phyloP scores from a whole-genome alignment of 2,888 invertebrate genomes.

The Norana najaformis region DNA sequence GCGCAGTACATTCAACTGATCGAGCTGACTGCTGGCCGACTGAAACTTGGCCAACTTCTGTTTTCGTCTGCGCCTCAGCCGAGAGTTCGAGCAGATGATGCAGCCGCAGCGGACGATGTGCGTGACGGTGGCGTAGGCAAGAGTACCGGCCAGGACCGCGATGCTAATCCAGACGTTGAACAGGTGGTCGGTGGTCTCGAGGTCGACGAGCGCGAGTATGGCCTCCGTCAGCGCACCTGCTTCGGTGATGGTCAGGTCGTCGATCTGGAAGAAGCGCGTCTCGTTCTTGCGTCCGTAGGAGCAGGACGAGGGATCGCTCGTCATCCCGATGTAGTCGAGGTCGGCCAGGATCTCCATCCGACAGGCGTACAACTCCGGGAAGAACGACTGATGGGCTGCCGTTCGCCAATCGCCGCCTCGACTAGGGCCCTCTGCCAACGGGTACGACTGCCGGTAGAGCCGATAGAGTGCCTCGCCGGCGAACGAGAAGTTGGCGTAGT shows the following conservation, averaged over 20 bases:
- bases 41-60: slow-evolving; percentile 28
- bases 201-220: slow-evolving; percentile 29
- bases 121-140: slow-evolving; percentile 36
- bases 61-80: slow-evolving; percentile 34
- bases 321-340: slow-evolving; percentile 42
- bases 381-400: slow-evolving; percentile 33
- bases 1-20: not conserved
- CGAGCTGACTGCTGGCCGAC: slow-evolving; percentile 7
- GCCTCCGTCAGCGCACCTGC: slow-evolving; percentile 29
- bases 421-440: not conserved
- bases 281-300: slow-evolving; percentile 43
- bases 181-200: not conserved
- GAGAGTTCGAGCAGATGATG: slow-evolving; percentile 37
- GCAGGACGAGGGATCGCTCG: slow-evolving; percentile 42
- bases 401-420: slow-evolving; percentile 17
- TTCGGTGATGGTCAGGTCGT: slow-evolving; percentile 36
- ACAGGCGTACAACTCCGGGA: slow-evolving; percentile 43
- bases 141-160: slow-evolving; percentile 36
- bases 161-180: slow-evolving; percentile 19
- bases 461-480: slow-evolving; percentile 43
- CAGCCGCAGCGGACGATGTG: slow-evolving; percentile 40
- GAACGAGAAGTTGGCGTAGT: slow-evolving; percentile 46
- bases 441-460: slow-evolving; percentile 39
- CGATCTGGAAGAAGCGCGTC: slow-evolving; percentile 41
- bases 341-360: slow-evolving; percentile 45